Base-by-base conservation (phyloP, 2,888 invertebrate species). In the Lasioglossum figueresi region DNA sequence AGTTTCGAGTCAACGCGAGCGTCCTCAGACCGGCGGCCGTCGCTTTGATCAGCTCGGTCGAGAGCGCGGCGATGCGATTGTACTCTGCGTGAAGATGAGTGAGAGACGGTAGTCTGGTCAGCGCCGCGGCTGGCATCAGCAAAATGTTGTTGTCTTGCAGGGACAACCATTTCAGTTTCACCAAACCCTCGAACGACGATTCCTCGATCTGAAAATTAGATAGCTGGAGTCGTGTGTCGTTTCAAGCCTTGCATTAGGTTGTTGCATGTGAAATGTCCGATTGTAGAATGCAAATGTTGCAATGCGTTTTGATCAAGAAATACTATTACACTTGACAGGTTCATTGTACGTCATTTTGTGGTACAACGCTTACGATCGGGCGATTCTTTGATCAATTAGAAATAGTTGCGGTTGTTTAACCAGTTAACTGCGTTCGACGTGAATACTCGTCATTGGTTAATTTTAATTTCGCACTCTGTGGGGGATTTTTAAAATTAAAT, bases 61-160 rank as follows among this genome's bases (percentile, higher is more conserved):
- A 98, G 70, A 98, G 95, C 0, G 98, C 98, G 0, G 98, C 98
- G 6, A 99, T 97, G 89, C 98, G 96, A 95, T 99, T 99, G 94
- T 97, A 98, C 89, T 98, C 98, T 85, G 98, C 95, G 92, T 97
- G 97, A 0, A 98, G 96, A 19, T 97, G 96, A 4, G 96, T 96
- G 3, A 98, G 95, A 75, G 96, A 97, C 0, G 98, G 97, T 23
- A 98, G 95, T n/a, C 97, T 96, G 12, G 97, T 97, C 8, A 98
- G 95, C 0, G 98, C 98, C 68, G 97, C 97, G 0, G 98, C 97
- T 0, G 98, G 99, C 66, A 98, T 97, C 0, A 98, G 95, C 0
- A 98, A 96, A 79, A 99, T 98, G 88, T 98, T 98, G 95, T 99
- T 98, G 94, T 99, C 98, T 91, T 97, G 97, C 16, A 99, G 95